phyloP scores from a whole-genome alignment of 2,888 invertebrate species.

The Lordiphosa andalusiaca region DNA sequence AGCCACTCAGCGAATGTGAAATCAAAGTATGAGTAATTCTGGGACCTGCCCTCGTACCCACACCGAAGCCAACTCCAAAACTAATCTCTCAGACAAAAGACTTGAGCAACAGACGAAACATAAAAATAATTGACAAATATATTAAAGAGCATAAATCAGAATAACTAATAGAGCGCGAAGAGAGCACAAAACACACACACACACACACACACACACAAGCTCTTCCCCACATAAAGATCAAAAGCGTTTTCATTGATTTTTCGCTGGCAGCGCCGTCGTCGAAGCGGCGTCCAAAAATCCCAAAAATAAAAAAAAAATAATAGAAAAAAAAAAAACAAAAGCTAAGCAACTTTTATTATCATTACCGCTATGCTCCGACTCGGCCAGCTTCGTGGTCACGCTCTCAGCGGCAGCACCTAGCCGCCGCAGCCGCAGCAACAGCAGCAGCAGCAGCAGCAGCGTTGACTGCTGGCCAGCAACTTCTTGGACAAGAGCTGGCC shows the following conservation, averaged over 20 bases:
- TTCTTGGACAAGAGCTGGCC: slow-evolving; percentile 78
- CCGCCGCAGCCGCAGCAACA: slow-evolving; percentile 18
- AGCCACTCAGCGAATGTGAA: no score
- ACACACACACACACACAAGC: slow-evolving; percentile 12
- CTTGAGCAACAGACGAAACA: slow-evolving; percentile 46
- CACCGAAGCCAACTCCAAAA: slow-evolving; percentile 36
- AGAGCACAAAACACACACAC: slow-evolving; percentile 36
- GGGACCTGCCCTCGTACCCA: no score
- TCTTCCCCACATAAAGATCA: slow-evolving; percentile 40
- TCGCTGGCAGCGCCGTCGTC: slow-evolving; percentile 44
- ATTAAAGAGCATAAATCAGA: slow-evolving; percentile 73
- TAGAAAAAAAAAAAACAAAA: slow-evolving; percentile 31
- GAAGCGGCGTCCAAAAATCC: slow-evolving; percentile 11
- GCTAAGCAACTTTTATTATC: slow-evolving; percentile 70
- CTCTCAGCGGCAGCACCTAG: slow-evolving; percentile 39
- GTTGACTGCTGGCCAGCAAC: slow-evolving; percentile 72
- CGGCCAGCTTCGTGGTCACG: slow-evolving; percentile 55
- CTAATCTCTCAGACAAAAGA: slow-evolving; percentile 60
- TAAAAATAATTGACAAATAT: slow-evolving; percentile 76
- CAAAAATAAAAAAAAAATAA: slow-evolving; percentile 22
- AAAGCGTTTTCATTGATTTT: slow-evolving; percentile 66
- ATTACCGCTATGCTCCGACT: slow-evolving; percentile 61
- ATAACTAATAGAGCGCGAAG: slow-evolving; percentile 66
- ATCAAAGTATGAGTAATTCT: no score
- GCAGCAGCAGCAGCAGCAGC: slow-evolving; percentile 31